Percentiles rank a stretch among this genome's conserved stretches.
phyloP scores from a whole-genome alignment of 2,888 invertebrate genomes.

The Xestia sexstrigata region DNA sequence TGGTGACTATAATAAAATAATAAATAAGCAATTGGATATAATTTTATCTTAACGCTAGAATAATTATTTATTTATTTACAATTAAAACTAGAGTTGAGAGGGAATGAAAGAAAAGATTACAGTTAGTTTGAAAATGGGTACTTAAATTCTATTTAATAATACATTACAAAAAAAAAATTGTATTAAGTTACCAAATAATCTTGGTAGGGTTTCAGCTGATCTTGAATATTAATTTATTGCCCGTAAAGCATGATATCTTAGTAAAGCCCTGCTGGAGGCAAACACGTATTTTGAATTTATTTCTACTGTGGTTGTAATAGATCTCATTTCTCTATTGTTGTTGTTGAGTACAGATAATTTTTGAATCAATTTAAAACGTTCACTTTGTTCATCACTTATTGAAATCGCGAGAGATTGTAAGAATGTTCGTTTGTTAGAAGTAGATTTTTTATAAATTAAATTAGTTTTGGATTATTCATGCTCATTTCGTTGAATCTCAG shows the following conservation, averaged over 20 bases:
- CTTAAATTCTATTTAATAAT: constrained; percentile 37
- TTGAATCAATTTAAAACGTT: not conserved
- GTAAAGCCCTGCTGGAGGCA: constrained; percentile 34
- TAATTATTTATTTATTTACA: constrained; percentile 42
- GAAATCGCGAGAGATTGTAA: not conserved
- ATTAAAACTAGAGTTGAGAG: constrained; percentile 32
- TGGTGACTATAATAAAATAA: not conserved
- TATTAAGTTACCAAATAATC: not conserved
- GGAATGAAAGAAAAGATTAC: constrained; percentile 44
- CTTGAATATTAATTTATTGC: not conserved
- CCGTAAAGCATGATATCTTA: not conserved
- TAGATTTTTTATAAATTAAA: constrained; percentile 29
- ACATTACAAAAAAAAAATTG: constrained; percentile 14
- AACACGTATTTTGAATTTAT: constrained; percentile 2
- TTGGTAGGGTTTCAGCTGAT: not conserved
- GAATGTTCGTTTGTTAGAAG: not conserved
- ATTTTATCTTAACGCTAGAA: constrained; percentile 24
- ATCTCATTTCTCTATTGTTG: not conserved
- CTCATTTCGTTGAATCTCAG: constrained; percentile 9
- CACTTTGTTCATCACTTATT: not conserved
- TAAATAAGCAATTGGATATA: not conserved
- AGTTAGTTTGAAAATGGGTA: not conserved
- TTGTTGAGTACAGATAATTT: not conserved
- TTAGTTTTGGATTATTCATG: constrained; percentile 47
- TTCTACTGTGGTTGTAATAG: not conserved